Percentiles rank a stretch among this genome's conserved stretches.
phyloP scores from a whole-genome alignment of 2,888 invertebrate genomes.

The Volucella bombylans region DNA sequence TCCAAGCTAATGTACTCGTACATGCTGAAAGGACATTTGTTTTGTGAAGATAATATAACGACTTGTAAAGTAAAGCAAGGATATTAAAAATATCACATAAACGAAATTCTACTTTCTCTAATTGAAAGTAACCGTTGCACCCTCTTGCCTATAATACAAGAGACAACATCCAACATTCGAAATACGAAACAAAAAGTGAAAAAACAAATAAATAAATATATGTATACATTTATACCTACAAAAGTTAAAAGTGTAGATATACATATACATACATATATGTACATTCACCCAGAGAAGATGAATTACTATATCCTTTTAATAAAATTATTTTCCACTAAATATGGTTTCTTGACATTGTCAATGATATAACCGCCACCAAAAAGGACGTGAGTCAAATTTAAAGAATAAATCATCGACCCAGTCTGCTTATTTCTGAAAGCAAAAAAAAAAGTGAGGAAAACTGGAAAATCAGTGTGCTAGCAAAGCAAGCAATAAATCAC shows the following conservation, averaged over 20 bases:
- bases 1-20: conserved; percentile 30
- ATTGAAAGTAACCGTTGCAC: conserved; percentile 66
- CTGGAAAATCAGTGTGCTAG: conserved; percentile 46
- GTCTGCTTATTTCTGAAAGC: conserved; percentile 27
- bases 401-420: conserved; percentile 67
- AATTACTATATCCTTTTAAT: conserved; percentile 71
- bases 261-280: background rate
- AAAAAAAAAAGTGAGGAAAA: conserved; percentile 22
- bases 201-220: background rate
- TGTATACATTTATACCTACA: conserved; percentile 11
- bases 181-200: conserved; percentile 19
- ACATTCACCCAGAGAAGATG: conserved; percentile 50
- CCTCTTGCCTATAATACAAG: conserved; percentile 30
- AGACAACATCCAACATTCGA: conserved; percentile 22
- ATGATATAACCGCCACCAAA: conserved; percentile 47
- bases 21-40: conserved; percentile 70
- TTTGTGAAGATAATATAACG: conserved; percentile 66
- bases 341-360: conserved; percentile 62
- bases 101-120: conserved; percentile 70
- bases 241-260: conserved; percentile 47
- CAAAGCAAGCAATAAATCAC: conserved; percentile 57
- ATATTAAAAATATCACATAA: conserved; percentile 56
- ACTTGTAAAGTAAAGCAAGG: conserved; percentile 64
- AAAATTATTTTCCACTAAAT: conserved; percentile 69
- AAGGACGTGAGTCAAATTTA: conserved; percentile 53